These are phyloP conservation scores for Ceyx margarethae DNA, from an alignment of 2,113 vertebrate genomes.

Conservation along the genomic window DNA sequence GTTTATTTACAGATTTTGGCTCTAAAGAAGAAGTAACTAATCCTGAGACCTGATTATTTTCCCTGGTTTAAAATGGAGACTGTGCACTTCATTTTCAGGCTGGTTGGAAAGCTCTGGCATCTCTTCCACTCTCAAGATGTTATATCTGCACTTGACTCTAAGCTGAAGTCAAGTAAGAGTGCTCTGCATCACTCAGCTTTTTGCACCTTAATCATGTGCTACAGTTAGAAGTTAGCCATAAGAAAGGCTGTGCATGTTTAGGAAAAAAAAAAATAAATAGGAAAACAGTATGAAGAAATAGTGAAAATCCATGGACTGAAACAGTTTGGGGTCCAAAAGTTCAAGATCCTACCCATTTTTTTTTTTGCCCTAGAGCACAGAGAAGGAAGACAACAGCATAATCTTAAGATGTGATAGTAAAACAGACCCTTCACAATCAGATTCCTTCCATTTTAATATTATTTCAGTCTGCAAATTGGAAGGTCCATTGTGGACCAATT, in stretches of 20 bases:
- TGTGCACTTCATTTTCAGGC: background rate
- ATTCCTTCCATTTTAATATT: background rate
- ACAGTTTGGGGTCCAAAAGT: background rate
- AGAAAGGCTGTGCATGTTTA: background rate
- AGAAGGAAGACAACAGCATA: background rate
- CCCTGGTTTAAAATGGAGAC: background rate
- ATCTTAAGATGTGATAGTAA: background rate
- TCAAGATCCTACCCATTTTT: background rate
- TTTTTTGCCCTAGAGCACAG: background rate
- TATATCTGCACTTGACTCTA: background rate
- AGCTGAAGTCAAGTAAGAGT: background rate
- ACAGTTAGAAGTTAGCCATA: background rate
- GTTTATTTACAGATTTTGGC: constrained; percentile 45
- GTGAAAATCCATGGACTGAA: background rate
- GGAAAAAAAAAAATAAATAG: background rate
- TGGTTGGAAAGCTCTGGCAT: background rate
- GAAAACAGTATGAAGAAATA: background rate
- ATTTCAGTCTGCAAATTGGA: background rate
- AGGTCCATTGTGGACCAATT: background rate
- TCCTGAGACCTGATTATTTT: constrained; percentile 13
- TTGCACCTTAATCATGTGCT: background rate
- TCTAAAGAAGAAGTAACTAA: constrained; percentile 35
- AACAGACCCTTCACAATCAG: background rate
- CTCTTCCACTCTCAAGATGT: background rate
- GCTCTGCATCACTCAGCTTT: background rate